These are phyloP conservation scores for Parnassius glacialis DNA, from an alignment of 2,888 invertebrate genomes.

Conservation along the genomic window DNA sequence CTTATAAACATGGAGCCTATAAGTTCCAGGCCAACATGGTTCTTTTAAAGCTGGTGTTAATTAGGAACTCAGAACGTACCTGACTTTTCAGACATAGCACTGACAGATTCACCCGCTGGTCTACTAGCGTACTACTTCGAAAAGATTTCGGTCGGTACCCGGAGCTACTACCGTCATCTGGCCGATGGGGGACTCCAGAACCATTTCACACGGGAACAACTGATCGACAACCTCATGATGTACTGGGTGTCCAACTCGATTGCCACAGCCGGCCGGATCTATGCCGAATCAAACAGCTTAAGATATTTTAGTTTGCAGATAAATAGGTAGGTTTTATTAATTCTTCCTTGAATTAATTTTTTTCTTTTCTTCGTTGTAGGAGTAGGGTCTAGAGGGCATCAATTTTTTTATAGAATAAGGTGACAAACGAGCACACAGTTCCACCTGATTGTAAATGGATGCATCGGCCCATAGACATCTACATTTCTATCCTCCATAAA, in stretches of 20 bases:
- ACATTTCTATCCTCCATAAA: too few species aligned
- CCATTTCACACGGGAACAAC: constrained; percentile 84
- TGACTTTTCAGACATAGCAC: constrained; percentile 11
- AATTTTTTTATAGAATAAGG: too few species aligned
- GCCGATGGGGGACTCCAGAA: constrained; percentile 84
- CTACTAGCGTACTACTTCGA: constrained; percentile 90
- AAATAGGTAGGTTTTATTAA: constrained; percentile 58
- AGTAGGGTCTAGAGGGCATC: too few species aligned
- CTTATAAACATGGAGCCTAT: too few species aligned
- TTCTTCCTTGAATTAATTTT: too few species aligned
- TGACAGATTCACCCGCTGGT: constrained; percentile 85
- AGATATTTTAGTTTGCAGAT: constrained; percentile 45
- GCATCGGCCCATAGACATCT: too few species aligned
- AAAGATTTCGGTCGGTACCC: constrained; percentile 82
- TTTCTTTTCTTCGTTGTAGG: too few species aligned
- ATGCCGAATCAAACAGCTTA: constrained; percentile 82
- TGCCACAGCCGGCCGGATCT: constrained; percentile 87
- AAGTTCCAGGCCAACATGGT: too few species aligned
- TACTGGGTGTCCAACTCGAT: constrained; percentile 90
- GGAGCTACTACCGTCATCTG: neutral
- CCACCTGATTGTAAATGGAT: too few species aligned
- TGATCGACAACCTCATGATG: constrained; percentile 69
- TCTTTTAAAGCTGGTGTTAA: too few species aligned
- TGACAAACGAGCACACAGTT: too few species aligned
- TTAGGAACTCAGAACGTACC: neutral